Evolutionary conservation across 2,888 invertebrate genomes (phyloP).

Genomic region (Ochropacha duplaris): DNA sequence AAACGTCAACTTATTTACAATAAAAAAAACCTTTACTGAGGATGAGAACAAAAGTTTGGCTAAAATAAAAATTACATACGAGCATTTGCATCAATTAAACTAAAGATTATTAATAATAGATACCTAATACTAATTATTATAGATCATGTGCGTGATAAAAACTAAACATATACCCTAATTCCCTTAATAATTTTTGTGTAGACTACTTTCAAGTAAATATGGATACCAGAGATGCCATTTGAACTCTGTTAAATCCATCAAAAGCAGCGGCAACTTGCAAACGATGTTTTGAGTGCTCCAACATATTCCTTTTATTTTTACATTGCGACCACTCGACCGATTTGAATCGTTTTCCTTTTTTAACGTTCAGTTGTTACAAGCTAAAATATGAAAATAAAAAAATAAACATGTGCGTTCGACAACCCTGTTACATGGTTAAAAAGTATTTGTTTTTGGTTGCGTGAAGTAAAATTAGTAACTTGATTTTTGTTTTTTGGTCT

Average conservation of each 20-base stretch:
- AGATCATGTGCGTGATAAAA: too few relatives aligned
- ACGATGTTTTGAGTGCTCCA: background rate
- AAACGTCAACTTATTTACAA: too few relatives aligned
- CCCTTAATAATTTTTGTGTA: background rate
- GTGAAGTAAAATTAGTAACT: conserved; percentile 20
- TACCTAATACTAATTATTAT: background rate
- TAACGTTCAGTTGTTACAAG: conserved; percentile 2
- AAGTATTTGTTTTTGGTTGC: conserved; percentile 14
- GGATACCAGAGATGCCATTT: background rate
- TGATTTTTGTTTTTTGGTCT: background rate
- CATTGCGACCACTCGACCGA: background rate
- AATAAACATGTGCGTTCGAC: conserved; percentile 17
- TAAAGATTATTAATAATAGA: too few relatives aligned
- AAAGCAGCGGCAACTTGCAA: conserved; percentile 1
- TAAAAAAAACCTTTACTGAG: too few relatives aligned
- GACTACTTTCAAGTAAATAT: background rate
- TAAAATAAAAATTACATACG: too few relatives aligned
- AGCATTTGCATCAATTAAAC: too few relatives aligned
- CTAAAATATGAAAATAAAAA: conserved; percentile 19
- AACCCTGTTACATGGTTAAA: conserved; percentile 24
- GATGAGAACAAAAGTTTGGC: too few relatives aligned
- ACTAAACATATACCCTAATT: background rate
- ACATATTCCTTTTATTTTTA: conserved; percentile 1
- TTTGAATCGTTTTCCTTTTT: background rate
- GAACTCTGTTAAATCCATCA: background rate